phyloP scores from a whole-genome alignment of 2,797 vertebrate species.

The Heliangelus exortis region DNA sequence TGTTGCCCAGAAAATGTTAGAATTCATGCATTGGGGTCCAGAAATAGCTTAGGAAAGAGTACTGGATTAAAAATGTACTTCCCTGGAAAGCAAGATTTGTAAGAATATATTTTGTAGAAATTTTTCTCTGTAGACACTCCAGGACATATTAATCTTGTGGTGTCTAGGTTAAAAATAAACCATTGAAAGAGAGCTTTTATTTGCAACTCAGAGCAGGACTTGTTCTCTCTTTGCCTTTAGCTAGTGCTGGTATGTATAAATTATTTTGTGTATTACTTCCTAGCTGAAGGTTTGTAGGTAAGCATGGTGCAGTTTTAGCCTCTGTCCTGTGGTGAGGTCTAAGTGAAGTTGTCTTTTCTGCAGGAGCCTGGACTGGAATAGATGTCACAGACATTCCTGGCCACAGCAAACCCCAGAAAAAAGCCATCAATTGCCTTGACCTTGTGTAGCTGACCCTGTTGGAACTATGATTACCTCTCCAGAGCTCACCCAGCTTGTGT shows the following conservation, averaged over 20 bases:
- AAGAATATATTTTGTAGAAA: not conserved
- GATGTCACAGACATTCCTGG: not conserved
- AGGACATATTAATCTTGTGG: not conserved
- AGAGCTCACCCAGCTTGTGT: not conserved
- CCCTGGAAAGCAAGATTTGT: conserved; percentile 16
- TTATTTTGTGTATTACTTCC: not conserved
- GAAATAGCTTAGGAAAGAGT: conserved; percentile 26
- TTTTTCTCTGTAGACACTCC: not conserved
- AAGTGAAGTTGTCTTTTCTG: not conserved
- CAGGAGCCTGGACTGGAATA: not conserved
- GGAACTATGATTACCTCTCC: not conserved
- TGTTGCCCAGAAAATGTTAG: conserved; percentile 21
- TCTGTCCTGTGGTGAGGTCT: not conserved
- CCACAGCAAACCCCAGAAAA: not conserved
- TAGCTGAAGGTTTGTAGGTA: not conserved
- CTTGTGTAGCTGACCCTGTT: not conserved
- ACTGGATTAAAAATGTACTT: not conserved
- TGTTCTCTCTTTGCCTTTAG: not conserved
- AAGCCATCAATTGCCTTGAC: not conserved
- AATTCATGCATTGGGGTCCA: not conserved
- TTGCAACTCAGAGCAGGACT: not conserved
- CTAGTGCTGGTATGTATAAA: not conserved
- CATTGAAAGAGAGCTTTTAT: not conserved
- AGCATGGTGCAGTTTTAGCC: not conserved
- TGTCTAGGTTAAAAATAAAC: conserved; percentile 22